Evolutionary conservation across 2,888 invertebrate species (phyloP), one percentile per base, ranked within the genome.

Genomic region (Hyppa rectilinea): DNA sequence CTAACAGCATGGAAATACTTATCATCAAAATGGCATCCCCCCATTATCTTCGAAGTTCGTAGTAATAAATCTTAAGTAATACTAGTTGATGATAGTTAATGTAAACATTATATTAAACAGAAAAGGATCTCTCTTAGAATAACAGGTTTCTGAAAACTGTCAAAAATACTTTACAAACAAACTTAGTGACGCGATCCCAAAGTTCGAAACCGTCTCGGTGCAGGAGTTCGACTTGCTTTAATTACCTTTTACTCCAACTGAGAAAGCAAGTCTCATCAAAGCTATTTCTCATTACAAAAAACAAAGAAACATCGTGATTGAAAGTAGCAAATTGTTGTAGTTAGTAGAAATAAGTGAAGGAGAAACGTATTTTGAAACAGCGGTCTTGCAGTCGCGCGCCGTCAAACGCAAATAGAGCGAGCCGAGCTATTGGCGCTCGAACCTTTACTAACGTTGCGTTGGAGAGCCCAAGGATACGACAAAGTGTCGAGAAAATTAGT

Each of bases 351-450:
- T 62, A 60, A 53, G 31, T 59, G 29, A 47, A 26, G 29, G 23
- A 62, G 34, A 3, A 53, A 71, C 61, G 63, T 73, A 80, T 85
- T 85, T 80, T 83, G 74, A 80, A 87, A 83, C 60, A 71, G 73
- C 81, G 75, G 73, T 43, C 59, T 74, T 66, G 78, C 75, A 80
- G 75, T 81, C 75, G 68, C 55, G 79, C 29, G 53, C 66, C 75
- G 76, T 83, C 84, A 84, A 81, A 81, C 83, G 68, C 79, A 85
- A 88, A 88, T 85, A 86, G 83, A 87, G 72, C 78, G 73, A 79
- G 59, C 56, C 55, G 34, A 75, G 76, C 62, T 67, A 67, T 63
- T 73, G 77, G 60, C 49, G 76, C 65, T 75, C 63, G 80, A 81
- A 81, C 76, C 71, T 85, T 87, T 87, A 88, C 82, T 82, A 82